Evolutionary conservation across 2,888 invertebrate species (phyloP).

Genomic region (Melangyna quadrimaculata): DNA sequence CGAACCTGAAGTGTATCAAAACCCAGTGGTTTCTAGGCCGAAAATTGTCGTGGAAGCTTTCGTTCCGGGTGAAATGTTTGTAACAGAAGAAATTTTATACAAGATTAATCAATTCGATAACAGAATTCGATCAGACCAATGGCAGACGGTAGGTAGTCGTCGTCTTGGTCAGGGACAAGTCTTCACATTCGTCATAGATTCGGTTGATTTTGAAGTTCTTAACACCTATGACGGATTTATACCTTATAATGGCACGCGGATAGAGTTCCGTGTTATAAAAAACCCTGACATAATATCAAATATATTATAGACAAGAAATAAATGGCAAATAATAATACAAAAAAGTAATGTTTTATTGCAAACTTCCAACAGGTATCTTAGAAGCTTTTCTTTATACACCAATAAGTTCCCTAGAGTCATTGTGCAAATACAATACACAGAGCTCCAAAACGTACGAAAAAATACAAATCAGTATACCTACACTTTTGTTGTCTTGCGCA

Average conservation of each 20-base stretch:
- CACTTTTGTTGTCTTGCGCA: no score
- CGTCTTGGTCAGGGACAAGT: slow-evolving; percentile 17
- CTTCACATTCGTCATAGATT: slow-evolving; percentile 9
- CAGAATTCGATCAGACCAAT: neutral
- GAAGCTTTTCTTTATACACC: no score
- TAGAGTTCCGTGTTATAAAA: slow-evolving; percentile 29
- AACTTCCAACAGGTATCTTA: neutral
- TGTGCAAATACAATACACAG: no score
- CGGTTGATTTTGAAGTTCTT: neutral
- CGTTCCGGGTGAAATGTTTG: neutral
- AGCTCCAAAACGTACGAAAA: no score
- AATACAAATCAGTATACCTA: no score
- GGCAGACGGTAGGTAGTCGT: neutral
- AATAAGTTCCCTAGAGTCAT: no score
- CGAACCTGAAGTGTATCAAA: no score
- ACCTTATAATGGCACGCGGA: neutral
- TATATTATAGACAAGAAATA: neutral
- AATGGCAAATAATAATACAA: neutral
- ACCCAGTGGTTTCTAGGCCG: no score
- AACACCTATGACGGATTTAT: slow-evolving; percentile 21
- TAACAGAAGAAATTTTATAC: neutral
- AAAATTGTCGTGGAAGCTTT: slow-evolving; percentile 10
- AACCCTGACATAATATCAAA: neutral
- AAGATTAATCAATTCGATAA: neutral
- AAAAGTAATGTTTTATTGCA: neutral